Percentiles rank a stretch among this genome's conserved stretches.
phyloP scores from a whole-genome alignment of 2,113 vertebrate species.

The Eubucco bourcierii region DNA sequence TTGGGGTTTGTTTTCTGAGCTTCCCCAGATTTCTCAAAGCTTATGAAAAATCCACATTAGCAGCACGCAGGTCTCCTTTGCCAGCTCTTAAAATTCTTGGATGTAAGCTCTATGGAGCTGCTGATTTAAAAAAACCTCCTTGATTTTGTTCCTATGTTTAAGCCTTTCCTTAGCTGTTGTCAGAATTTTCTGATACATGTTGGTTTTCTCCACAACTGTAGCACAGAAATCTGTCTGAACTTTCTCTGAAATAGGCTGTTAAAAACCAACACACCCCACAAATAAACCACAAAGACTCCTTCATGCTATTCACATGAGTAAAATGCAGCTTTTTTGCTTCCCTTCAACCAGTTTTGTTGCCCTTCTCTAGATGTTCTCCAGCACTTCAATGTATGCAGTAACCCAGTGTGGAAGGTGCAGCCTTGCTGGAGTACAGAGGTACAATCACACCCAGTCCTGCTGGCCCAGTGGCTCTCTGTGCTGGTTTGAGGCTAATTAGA shows the following conservation, averaged over 20 bases:
- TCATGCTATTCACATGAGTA: not conserved
- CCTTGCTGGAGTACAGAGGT: not conserved
- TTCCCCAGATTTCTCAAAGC: slow-evolving; percentile 54
- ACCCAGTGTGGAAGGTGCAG: not conserved
- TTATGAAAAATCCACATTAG: slow-evolving; percentile 64
- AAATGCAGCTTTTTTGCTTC: not conserved
- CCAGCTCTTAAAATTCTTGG: slow-evolving; percentile 63
- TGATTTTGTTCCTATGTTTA: not conserved
- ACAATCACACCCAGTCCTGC: not conserved
- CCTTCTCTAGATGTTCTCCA: too few species aligned
- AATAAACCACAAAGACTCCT: not conserved
- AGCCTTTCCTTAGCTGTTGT: slow-evolving; percentile 28
- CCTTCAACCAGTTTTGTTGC: not conserved
- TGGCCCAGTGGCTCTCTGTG: not conserved
- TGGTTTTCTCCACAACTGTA: not conserved
- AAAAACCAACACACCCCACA: not conserved
- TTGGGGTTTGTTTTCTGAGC: not conserved
- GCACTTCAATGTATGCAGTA: too few species aligned
- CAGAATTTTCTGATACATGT: not conserved
- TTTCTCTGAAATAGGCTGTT: not conserved
- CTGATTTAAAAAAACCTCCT: slow-evolving; percentile 53
- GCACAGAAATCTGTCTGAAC: not conserved
- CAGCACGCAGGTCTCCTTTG: slow-evolving; percentile 28
- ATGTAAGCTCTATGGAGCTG: slow-evolving; percentile 33
- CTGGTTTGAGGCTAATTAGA: too few species aligned